Evolutionary conservation across 2,797 vertebrate genomes (phyloP), one percentile per base, ranked within the genome.

Genomic region (Todus mexicanus): DNA sequence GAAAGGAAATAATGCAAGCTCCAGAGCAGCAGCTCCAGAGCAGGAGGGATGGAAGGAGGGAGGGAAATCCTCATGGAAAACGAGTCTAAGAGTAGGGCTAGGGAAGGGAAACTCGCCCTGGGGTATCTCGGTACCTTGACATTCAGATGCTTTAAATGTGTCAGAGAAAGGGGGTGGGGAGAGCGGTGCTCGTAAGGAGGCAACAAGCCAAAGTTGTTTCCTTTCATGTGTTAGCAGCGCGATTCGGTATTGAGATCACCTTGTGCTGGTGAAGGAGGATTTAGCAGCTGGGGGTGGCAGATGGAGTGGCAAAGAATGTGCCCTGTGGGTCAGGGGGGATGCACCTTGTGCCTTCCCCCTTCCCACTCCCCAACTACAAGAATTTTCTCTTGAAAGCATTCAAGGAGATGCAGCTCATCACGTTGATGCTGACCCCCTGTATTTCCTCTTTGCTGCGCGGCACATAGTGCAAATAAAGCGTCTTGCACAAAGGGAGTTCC

Each of bases 1-100:
- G 97, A 20, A 90, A 95, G 91, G 97, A 97, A 96, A 97, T 97
- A 95, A 96, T 70, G 85, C 7, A 80, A 96, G 95, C 97, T 96
- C 84, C 97, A 96, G 96, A 97, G 91, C 94, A 47, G 86, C 15
- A 57, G 94, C 96, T 97, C 96, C 96, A 93, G 93, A 97, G 95
- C 83, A 88, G 86, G 87, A 94, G 93, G 91, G 84, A 63, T 33
- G 74, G 76, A 75, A 79, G 47, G 73, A 45, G 38, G 68, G 76
- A 93, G 87, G 76, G 79, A 89, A 94, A 91, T 50, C 86, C 93
- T 92, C 74, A 13, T 71, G 80, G 92, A 94, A 92, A 94, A 88
- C 47, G 54, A 53, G 64, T 11, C 53, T 42, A 81, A 57, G 77
- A n/a, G 80, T 3, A 90, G 75, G 84, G 77, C 87, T 86, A 89